Conservation (phyloP, 2,113 vertebrate genomes). For the human region DNA sequence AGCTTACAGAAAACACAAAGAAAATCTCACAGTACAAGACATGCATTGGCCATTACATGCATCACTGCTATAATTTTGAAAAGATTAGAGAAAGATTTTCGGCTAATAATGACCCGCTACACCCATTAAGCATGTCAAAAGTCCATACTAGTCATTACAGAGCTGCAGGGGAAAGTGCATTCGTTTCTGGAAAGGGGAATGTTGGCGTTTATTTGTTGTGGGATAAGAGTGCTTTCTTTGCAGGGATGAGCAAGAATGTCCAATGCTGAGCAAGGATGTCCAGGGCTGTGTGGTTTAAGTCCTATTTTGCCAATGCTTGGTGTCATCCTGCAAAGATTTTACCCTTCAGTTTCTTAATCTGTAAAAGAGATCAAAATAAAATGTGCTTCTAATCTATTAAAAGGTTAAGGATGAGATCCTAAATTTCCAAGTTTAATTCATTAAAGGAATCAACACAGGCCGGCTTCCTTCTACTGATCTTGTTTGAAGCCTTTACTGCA, state of each 20-base stretch:
- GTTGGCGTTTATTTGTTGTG: background rate
- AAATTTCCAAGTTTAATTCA: background rate
- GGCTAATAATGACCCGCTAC: background rate
- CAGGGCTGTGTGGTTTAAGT: background rate
- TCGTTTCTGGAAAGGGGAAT: slow-evolving; percentile 16
- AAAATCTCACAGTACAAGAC: background rate
- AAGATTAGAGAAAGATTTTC: slow-evolving; percentile 23
- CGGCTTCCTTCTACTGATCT: background rate
- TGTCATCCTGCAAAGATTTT: background rate
- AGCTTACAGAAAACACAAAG: background rate
- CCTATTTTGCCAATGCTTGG: background rate
- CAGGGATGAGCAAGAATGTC: background rate
- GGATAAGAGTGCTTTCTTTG: background rate
- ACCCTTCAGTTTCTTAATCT: background rate
- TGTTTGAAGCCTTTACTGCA: background rate
- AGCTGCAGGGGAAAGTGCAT: background rate
- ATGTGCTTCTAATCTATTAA: background rate
- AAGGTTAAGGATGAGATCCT: background rate
- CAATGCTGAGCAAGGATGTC: background rate
- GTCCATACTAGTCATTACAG: background rate
- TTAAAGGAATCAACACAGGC: background rate
- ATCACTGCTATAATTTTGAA: background rate
- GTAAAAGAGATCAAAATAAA: background rate
- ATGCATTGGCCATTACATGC: background rate
- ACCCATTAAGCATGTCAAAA: background rate